phyloP scores from a whole-genome alignment of 2,888 invertebrate genomes.

The Oligia strigilis region DNA sequence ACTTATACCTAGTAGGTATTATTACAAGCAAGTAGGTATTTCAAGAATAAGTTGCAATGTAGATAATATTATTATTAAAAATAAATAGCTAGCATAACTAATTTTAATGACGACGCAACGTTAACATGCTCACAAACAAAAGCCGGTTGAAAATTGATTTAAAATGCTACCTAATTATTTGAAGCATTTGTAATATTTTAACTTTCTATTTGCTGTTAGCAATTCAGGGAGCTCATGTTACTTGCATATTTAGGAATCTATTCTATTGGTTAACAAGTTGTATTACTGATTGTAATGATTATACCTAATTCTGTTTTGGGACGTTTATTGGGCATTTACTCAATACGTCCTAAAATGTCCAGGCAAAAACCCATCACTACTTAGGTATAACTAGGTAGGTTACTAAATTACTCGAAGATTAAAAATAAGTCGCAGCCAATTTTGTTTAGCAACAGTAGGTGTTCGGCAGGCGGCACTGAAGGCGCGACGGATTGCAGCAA shows the following conservation, averaged over 20 bases:
- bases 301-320: too few relatives aligned
- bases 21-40: conserved; percentile 2
- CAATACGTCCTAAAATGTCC: too few relatives aligned
- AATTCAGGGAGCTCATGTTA: background rate
- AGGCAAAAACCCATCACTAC: too few relatives aligned
- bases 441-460: conserved; percentile 2
- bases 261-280: background rate
- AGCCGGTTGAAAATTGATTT: conserved; percentile 20
- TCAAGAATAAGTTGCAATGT: conserved; percentile 4
- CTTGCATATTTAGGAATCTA: background rate
- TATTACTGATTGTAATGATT: too few relatives aligned
- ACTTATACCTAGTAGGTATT: background rate
- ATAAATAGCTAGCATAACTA: conserved; percentile 31
- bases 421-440: conserved; percentile 4
- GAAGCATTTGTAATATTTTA: background rate
- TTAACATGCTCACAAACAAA: conserved; percentile 5
- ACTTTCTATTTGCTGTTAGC: background rate
- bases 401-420: background rate
- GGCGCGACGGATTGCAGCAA: conserved; percentile 38
- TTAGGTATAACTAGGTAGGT: background rate
- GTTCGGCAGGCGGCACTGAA: background rate
- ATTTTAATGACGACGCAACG: conserved; percentile 32
- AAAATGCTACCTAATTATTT: background rate
- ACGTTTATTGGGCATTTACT: too few relatives aligned
- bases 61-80: conserved; percentile 6